Evolutionary conservation across 2,888 invertebrate genomes (phyloP), one percentile per base, ranked within the genome.

Genomic region (Rhagium mordax): DNA sequence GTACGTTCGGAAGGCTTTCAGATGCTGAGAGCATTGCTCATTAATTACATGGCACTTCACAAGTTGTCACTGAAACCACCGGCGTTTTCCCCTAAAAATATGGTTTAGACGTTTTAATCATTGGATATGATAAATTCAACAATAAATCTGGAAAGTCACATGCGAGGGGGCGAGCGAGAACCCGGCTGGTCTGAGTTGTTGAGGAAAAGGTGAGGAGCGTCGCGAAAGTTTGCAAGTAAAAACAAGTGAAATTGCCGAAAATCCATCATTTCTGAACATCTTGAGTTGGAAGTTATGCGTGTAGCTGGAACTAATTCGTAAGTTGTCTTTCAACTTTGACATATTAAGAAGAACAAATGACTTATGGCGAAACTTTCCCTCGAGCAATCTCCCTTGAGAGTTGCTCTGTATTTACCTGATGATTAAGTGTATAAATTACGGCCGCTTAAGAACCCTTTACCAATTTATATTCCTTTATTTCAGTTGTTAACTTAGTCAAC

Each of bases 271-370:
- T 60, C 33, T 57, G 57, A 64, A 41, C 62, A 64, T 74, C 74
- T 74, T 41, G 59, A 41, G 71, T 66, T 69, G 33, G 67, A 70
- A 72, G 68, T 74, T 75, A 74, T 72, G 74, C 74, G 68, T 72
- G 70, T 60, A 72, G 70, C 69, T 62, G 33, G 62, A 77, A 77
- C 75, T 75, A 75, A 74, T 74, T 77, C 73, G 74, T 70, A 74
- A 74, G 75, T 75, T 75, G 75, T 77, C 74, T 72, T 74, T 79
- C 73, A 48, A 76, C 70, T 72, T 70, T 65, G 73, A 76, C 74
- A 65, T 69, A 70, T 71, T 71, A 60, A 66, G 48, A 71, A 55
- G 64, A 72, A 70, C 72, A 55, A 69, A 71, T 76, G 74, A 76
- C 76, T 76, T 74, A 76, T 74, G 74, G 69, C 27, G 13, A 57